These are phyloP conservation scores for Thermophis baileyi DNA, from an alignment of 2,113 vertebrate genomes.

Conservation along the genomic window DNA sequence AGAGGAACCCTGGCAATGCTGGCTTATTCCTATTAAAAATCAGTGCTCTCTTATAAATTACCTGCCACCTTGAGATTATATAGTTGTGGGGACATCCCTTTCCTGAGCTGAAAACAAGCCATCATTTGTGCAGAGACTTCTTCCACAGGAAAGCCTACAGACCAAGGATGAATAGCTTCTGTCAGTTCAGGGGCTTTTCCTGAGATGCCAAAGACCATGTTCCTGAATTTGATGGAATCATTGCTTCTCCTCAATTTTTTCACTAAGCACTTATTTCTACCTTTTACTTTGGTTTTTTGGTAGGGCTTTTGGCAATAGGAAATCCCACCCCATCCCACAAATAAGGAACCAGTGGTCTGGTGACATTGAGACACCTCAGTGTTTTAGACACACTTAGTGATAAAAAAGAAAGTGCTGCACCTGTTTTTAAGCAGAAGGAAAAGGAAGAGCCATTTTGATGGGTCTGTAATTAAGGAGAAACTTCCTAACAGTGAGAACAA, in stretches of 20 bases:
- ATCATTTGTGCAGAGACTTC: constrained; percentile 1
- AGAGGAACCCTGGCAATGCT: constrained; percentile 5
- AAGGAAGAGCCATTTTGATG: background rate
- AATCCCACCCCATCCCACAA: background rate
- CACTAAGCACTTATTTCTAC: background rate
- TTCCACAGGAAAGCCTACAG: background rate
- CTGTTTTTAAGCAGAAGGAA: background rate
- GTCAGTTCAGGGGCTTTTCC: background rate
- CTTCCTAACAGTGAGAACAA: too few species aligned
- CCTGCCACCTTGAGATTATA: background rate
- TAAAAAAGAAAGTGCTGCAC: background rate
- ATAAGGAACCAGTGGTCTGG: background rate
- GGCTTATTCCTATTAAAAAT: constrained; percentile 27
- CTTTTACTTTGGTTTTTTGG: background rate
- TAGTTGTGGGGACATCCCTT: background rate
- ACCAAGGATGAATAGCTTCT: background rate
- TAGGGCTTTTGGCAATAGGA: background rate
- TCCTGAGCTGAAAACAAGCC: background rate
- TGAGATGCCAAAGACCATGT: background rate
- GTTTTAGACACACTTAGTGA: background rate
- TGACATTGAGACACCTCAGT: background rate
- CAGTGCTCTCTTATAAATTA: background rate
- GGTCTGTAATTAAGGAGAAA: too few species aligned
- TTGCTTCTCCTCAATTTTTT: background rate
- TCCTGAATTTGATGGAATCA: background rate